These are phyloP conservation scores for Plemyria rubiginata DNA, from an alignment of 2,888 invertebrate species.

Conservation along the genomic window DNA sequence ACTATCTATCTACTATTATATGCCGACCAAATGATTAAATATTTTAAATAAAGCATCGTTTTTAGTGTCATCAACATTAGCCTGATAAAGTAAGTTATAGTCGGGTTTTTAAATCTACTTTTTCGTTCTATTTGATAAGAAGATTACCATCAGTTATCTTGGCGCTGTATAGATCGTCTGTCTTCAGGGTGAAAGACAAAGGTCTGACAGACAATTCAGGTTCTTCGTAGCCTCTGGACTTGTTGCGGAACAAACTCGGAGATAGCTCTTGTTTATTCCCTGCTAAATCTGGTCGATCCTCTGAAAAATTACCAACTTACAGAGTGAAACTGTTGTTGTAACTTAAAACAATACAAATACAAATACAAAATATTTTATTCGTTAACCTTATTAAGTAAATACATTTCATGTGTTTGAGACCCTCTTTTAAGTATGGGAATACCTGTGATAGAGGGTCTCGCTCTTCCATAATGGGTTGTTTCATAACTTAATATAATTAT, in stretches of 20 bases:
- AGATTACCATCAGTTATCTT: slow-evolving; percentile 31
- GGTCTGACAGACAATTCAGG: slow-evolving; percentile 55
- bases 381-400: no score
- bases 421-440: no score
- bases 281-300: slow-evolving; percentile 66
- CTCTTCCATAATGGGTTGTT: no score
- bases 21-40: no score
- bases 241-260: slow-evolving; percentile 61
- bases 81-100: not conserved
- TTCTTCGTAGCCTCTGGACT: slow-evolving; percentile 49
- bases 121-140: not conserved
- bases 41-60: no score
- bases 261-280: slow-evolving; percentile 36
- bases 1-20: no score
- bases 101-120: not conserved
- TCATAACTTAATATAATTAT: no score
- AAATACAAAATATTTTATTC: no score
- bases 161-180: slow-evolving; percentile 43
- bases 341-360: no score
- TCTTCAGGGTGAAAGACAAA: slow-evolving; percentile 63
- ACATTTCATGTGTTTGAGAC: no score
- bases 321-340: no score
- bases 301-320: slow-evolving; percentile 45
- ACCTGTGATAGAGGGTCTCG: no score
- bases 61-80: not conserved